Evolutionary conservation across 2,888 invertebrate species (phyloP), one percentile per base, ranked within the genome.

Genomic region (Petrophora chlorosata): DNA sequence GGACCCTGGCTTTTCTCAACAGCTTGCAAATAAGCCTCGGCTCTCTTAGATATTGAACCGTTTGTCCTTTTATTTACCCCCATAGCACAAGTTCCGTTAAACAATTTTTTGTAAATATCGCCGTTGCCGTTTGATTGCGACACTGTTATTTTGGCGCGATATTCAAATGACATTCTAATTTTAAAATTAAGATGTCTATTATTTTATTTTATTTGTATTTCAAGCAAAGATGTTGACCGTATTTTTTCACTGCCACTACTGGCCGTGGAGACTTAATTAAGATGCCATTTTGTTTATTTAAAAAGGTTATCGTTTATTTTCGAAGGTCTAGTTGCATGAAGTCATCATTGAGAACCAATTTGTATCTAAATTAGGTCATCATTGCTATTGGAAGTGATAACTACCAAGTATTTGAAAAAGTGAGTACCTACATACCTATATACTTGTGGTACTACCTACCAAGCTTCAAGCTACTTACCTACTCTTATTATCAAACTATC

Each of bases 11-110:
- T 87, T 50, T 79, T 65, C 48, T 59, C 74, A 7, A 87, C 88
- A 7, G 88, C 88, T 49, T 84, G 70, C 53, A 89, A 69, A 60
- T 89, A 87, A 0, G 81, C 86, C 48, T 82, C 80, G 2, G 88
- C 86, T 59, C 71, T 85, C 51, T 77, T 71, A 9, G 85, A 82
- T 35, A 89, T 85, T 0, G 79, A 65, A 0, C 82, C 76, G n/a
- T 75, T 74, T 0, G 64, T 59, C 35, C 64, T 70, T 56, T 73
- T 81, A 33, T 72, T 81, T 1, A 85, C 59, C 1, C 80, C 79
- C n/a, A 86, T 41, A 9, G 71, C 63, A 46, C 80, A 80, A 1
- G 70, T 78, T 1, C 83, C 85, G 33, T 79, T 82, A 36, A 73
- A 82, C 52, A 75, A 68, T 63, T 78, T 80, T 51, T 74, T 80